Base-by-base conservation (phyloP, 92 coral and sea anemone genomes). In the Zoanthus sansibaricus region DNA sequence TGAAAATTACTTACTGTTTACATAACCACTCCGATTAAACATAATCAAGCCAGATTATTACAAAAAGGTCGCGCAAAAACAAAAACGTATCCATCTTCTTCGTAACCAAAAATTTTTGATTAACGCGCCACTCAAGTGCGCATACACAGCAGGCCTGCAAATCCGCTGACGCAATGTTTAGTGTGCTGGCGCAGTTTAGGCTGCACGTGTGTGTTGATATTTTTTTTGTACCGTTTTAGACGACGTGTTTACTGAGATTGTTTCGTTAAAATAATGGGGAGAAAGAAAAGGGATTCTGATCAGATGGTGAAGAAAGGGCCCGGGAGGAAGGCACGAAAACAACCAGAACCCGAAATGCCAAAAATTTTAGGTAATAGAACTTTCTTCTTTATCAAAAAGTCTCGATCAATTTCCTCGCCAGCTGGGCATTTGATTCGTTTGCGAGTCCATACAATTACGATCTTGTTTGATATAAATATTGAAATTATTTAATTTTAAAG, bases 321-420 rank as follows among this genome's bases (percentile, higher is more conserved):
- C 6, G 99, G 99, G 17, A 95, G 95, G 76, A 97, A 95, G 73
- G 92, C 99, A 69, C 94, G 87, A 84, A 93, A 93, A 71, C 99
- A 97, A 49, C 94, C 94, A 8, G 98, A 89, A 20, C 95, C 98
- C 18, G 90, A 94, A 82, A 86, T 93, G 48, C 92, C 96, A 15
- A 84, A 89, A 70, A 55, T 75, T 37, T 72, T 94, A n/a, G 93
- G 98, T 48, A 5, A 48, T 0, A 5, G 9, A 5, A 48, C 5
- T 0, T 11, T 49, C 55, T 49, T 11, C 12, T 49, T 49, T 11
- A 49, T 49, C 55, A 7, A 7, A 11, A 49, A 49, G 55, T 3
- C 0, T 49, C 12, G 10, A 49, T 49, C 0, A 2, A 7, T 49
- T 11, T 49, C 54, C 12, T 49, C 54, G 42, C 42, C 3, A 3